Evolutionary conservation across 2,888 invertebrate genomes (phyloP).

Genomic region (Embidobia sp.): DNA sequence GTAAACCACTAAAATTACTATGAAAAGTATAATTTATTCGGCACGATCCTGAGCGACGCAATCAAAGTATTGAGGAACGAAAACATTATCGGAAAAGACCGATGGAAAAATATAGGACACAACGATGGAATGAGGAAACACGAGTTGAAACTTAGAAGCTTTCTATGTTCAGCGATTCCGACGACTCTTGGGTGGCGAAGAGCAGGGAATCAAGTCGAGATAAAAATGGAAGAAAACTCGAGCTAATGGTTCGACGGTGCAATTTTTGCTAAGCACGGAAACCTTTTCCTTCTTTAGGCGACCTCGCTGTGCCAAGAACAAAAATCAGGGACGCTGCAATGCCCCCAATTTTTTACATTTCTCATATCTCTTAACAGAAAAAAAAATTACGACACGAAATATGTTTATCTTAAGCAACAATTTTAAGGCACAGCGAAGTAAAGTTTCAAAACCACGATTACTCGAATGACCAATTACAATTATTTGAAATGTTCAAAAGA

Average conservation of each 20-base stretch:
- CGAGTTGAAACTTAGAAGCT: constrained; percentile 65
- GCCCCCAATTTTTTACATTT: too few relatives aligned
- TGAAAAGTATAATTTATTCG: too few relatives aligned
- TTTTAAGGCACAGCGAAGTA: too few relatives aligned
- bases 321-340: constrained; percentile 69
- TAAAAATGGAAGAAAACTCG: constrained; percentile 72
- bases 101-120: constrained; percentile 29
- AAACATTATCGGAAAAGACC: constrained; percentile 28
- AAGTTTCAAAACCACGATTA: too few relatives aligned
- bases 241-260: constrained; percentile 79
- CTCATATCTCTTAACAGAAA: too few relatives aligned
- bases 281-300: constrained; percentile 77
- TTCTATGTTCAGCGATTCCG: constrained; percentile 66
- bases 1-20: too few relatives aligned
- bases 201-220: constrained; percentile 77
- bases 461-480: too few relatives aligned
- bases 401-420: too few relatives aligned
- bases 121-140: constrained; percentile 56
- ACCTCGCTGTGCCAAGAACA: constrained; percentile 56
- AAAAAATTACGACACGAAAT: too few relatives aligned
- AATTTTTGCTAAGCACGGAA: constrained; percentile 81
- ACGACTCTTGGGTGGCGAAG: constrained; percentile 70
- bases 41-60: too few relatives aligned
- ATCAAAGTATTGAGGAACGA: too few relatives aligned
- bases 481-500: too few relatives aligned